A percentile compares a stretch with the other conserved stretches of the same genome.
Conservation (phyloP, 2,888 invertebrate species). For the Galeruca laticollis region DNA sequence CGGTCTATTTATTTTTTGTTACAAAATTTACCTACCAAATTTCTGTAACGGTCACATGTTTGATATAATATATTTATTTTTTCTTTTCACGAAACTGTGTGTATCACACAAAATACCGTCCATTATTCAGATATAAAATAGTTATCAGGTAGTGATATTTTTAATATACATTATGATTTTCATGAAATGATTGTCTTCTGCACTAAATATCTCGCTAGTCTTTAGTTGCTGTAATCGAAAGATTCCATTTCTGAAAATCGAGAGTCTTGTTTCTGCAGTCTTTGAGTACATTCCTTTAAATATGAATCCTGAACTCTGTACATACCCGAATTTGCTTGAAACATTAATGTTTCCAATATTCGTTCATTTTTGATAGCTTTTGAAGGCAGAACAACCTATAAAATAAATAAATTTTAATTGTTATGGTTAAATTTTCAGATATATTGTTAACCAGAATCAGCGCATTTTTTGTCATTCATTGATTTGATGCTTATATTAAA, state of each 20-base stretch:
- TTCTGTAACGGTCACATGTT: not conserved
- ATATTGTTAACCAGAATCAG: too few species aligned
- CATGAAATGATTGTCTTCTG: slow-evolving; percentile 59
- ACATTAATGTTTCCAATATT: slow-evolving; percentile 92
- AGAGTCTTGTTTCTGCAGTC: slow-evolving; percentile 90
- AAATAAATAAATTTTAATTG: slow-evolving; percentile 36
- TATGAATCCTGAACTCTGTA: slow-evolving; percentile 91
- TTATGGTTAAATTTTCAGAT: not conserved
- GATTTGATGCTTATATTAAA: too few species aligned
- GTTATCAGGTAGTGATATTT: not conserved
- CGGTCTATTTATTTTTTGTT: not conserved
- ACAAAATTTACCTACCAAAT: not conserved
- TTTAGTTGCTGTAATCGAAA: slow-evolving; percentile 74
- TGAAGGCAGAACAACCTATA: slow-evolving; percentile 86
- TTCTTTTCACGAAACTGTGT: not conserved
- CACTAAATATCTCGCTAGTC: slow-evolving; percentile 47
- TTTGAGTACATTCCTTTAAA: slow-evolving; percentile 87
- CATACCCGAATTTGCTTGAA: slow-evolving; percentile 93
- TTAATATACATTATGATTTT: slow-evolving; percentile 29
- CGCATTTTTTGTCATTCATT: too few species aligned
- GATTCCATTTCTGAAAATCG: slow-evolving; percentile 85
- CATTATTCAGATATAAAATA: not conserved
- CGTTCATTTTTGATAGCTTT: slow-evolving; percentile 93
- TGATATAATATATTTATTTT: not conserved
- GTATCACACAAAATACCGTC: not conserved